Evolutionary conservation across 2,888 invertebrate genomes (phyloP), one percentile per base, ranked within the genome.

Genomic region (Apeira syringaria): DNA sequence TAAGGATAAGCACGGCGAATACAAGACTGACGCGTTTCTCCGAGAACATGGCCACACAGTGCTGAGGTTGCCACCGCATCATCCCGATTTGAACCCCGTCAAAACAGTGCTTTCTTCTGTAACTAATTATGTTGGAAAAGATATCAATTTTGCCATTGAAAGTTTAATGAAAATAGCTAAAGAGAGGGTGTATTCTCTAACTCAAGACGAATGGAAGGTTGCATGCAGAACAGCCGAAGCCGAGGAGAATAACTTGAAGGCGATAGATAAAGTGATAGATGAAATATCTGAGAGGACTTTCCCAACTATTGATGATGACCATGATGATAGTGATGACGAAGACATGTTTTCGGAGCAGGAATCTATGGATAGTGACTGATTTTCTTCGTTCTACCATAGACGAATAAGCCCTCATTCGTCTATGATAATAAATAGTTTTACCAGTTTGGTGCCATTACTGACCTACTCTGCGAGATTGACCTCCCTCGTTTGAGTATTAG

Each of bases 131-230:
- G 47, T 65, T 3, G 67, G 64, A 0, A 59, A 59, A 20, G 59
- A 62, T 5, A 34, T 56, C 0, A 58, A 52, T 33, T 48, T 67
- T 7, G 48, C 50, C 0, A 35, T 48, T 8, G 65, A 64, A 0
- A 65, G 59, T 49, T 56, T 65, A 2, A 52, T 60, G 50, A 64
- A 67, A 15, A 63, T 67, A 25, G 59, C 61, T 4, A 61, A 59
- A 40, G 65, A 65, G 10, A 64, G 57, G 29, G 53, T 64, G 8
- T 53, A 50, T 26, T 60, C 59, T 0, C 30, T 63, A 1, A 56
- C 46, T 11, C 8, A 38, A 6, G 60, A 61, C 9, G 65, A 65
- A 22, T 67, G 67, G 67, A 48, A 55, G 12, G 28, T 56, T 4
- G 55, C 61, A 0, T 53, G 56, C 5, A 54, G 52, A 12, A 42